These are phyloP conservation scores for Andrena bicolor DNA, from an alignment of 2,888 invertebrate species.

Conservation along the genomic window DNA sequence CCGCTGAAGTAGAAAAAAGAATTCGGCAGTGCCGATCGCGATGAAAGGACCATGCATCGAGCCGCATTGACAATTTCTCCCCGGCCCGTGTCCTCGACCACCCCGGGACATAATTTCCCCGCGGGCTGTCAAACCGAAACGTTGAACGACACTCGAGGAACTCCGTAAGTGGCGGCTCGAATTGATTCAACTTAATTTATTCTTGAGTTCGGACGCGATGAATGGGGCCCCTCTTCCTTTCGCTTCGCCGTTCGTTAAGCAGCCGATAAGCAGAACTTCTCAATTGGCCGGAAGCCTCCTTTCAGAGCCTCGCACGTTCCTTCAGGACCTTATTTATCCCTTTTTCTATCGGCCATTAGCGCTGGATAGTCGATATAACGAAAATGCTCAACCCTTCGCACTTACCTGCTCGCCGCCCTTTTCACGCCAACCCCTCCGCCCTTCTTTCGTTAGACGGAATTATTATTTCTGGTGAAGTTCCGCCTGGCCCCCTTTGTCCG, in stretches of 20 bases:
- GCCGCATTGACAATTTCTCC: conserved; percentile 9
- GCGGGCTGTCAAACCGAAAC: conserved; percentile 37
- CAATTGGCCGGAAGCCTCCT: conserved; percentile 65
- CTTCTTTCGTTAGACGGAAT: conserved; percentile 11
- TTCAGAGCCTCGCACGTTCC: conserved; percentile 60
- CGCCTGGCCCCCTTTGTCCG: background rate
- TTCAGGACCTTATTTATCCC: conserved; percentile 62
- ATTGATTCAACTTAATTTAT: conserved; percentile 78
- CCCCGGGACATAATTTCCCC: conserved; percentile 22
- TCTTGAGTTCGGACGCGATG: conserved; percentile 63
- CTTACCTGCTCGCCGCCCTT: conserved; percentile 4
- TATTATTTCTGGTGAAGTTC: conserved; percentile 33
- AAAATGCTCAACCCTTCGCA: conserved; percentile 32
- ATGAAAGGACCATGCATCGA: background rate
- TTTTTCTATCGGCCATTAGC: conserved; percentile 63
- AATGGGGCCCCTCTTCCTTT: conserved; percentile 63
- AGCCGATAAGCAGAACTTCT: conserved; percentile 65
- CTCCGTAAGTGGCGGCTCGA: conserved; percentile 46
- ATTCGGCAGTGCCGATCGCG: background rate
- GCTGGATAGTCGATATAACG: conserved; percentile 56
- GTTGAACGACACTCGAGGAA: conserved; percentile 42
- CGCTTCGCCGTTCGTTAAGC: conserved; percentile 67
- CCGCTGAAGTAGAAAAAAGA: background rate
- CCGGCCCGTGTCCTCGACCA: background rate
- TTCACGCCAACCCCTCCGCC: background rate